Conservation (phyloP, 92 coral and sea anemone genomes). For the Heliopora coerulea region DNA sequence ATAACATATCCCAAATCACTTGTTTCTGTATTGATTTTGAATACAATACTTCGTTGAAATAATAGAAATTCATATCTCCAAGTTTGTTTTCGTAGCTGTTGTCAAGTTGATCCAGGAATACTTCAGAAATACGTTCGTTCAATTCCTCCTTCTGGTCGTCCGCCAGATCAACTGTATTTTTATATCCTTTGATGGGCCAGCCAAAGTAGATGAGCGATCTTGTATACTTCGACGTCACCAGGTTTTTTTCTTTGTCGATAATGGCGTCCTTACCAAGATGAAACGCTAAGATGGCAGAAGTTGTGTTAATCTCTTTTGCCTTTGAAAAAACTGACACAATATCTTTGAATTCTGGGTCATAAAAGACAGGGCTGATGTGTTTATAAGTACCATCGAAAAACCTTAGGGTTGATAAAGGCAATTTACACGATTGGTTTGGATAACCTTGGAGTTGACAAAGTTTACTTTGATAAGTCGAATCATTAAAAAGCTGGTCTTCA, state of each 20-base stretch:
- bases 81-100: constrained; percentile 47
- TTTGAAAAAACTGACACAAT: constrained; percentile 50
- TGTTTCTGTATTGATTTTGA: constrained; percentile 49
- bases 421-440: constrained; percentile 32
- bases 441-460: constrained; percentile 50
- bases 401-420: constrained; percentile 60
- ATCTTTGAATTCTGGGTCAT: constrained; percentile 63
- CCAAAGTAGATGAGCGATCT: constrained; percentile 59
- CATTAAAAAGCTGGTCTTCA: constrained; percentile 52
- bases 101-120: constrained; percentile 46
- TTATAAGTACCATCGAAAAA: constrained; percentile 70
- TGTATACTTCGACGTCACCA: constrained; percentile 44
- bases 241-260: constrained; percentile 41
- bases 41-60: constrained; percentile 47
- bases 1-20: constrained; percentile 61
- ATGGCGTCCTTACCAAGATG: constrained; percentile 65
- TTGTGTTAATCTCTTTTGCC: constrained; percentile 36
- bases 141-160: constrained; percentile 51
- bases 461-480: constrained; percentile 54
- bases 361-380: constrained; percentile 37
- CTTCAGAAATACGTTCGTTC: constrained; percentile 38
- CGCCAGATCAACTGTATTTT: constrained; percentile 46
- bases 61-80: constrained; percentile 60
- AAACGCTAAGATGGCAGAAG: constrained; percentile 38
- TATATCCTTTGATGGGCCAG: constrained; percentile 57